Evolutionary conservation across 2,888 invertebrate genomes (phyloP), one percentile per base, ranked within the genome.

Genomic region (Stenichneumon culpator): DNA sequence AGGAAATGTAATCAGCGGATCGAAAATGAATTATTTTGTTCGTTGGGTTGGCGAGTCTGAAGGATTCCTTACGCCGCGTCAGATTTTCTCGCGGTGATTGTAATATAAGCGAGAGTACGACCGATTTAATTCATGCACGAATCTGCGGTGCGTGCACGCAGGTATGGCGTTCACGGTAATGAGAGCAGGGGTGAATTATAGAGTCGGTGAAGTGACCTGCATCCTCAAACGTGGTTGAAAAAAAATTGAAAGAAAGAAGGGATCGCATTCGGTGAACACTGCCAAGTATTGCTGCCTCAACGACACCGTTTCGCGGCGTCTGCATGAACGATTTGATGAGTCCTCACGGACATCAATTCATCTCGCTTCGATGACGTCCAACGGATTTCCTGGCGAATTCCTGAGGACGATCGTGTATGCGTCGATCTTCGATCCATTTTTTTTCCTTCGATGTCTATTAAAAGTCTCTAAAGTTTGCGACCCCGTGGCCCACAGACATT

Each of bases 1-100:
- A 52, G n/a, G 50, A 36, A 47, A 63, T 63, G 57, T 70, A 69
- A 69, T 47, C 68, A 68, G 25, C 44, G 69, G 32, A 28, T 50
- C 36, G 70, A 28, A 79, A 70, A 70, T 70, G n/a, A 25, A 25
- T 47, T 32, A 22, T 19, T 69, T 32, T 7, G 32, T 5, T n/a
- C 25, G 19, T 50, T 25, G 14, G 52, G 77, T 68, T n/a, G 25
- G 68, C n/a, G 68, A 68, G 67, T 25, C 44, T 14, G 14, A 44
- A 25, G 3, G 44, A 68, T 44, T 19, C 14, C 25, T 47, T 47
- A 4, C 7, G 11, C 1, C 5, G 6, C 6, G 25, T 4, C 25
- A 57, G 11, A 11, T 57, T 25, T 22, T 57, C 7, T 11, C 25
- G 22, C 11, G 6, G 57, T 57, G 9, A 57, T 25, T 25, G 4